Evolutionary conservation across 2,113 vertebrate species (phyloP).

Genomic region (Phrynosoma platyrhinos): DNA sequence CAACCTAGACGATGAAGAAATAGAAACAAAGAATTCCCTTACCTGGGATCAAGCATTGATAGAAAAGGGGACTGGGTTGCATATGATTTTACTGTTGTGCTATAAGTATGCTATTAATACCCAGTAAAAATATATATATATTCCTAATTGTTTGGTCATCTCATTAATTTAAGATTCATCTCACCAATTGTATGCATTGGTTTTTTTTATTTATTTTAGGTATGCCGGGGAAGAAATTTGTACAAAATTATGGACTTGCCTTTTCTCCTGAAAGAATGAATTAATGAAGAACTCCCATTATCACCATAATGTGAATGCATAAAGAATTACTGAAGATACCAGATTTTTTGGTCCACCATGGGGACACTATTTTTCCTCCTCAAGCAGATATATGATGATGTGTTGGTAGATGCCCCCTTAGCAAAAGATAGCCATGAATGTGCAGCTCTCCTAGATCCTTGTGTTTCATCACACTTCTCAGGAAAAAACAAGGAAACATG

Average conservation of each 20-base stretch:
- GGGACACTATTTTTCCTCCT: constrained; percentile 63
- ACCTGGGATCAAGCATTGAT: no score
- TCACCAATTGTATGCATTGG: not conserved
- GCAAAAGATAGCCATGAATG: constrained; percentile 62
- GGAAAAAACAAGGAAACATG: not conserved
- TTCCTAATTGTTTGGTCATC: not conserved
- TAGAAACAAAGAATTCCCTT: no score
- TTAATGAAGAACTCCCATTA: not conserved
- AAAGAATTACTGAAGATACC: not conserved
- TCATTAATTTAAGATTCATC: not conserved
- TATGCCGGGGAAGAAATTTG: not conserved
- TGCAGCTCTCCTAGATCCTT: constrained; percentile 64
- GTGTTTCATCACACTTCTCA: constrained; percentile 9
- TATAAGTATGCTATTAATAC: no score
- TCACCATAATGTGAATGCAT: constrained; percentile 7
- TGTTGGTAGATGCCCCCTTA: constrained; percentile 71
- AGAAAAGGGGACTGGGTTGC: no score
- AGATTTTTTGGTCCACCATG: constrained; percentile 54
- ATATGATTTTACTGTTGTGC: no score
- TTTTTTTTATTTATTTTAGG: constrained; percentile 34
- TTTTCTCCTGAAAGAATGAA: constrained; percentile 5
- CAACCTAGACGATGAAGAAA: no score
- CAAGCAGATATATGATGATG: constrained; percentile 72
- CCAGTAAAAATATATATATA: no score
- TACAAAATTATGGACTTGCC: not conserved